Percentiles rank a stretch among this genome's conserved stretches.
Evolutionary conservation across 2,888 invertebrate species (phyloP).

Genomic region (Melitaea athalia): DNA sequence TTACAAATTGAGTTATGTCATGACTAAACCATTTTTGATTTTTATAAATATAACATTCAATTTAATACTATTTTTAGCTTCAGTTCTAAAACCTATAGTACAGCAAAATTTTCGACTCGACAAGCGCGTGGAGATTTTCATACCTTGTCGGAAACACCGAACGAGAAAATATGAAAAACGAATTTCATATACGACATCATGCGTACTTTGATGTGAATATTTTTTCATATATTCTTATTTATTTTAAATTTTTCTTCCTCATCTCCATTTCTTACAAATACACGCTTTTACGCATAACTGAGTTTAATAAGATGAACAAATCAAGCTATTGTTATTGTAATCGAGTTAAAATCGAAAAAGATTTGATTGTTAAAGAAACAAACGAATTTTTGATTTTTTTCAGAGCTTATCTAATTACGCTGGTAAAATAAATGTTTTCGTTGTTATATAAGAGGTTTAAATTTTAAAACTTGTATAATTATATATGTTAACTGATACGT

Average conservation of each 20-base stretch:
- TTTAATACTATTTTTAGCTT: background rate
- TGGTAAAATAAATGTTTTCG: too few species aligned
- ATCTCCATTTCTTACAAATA: too few species aligned
- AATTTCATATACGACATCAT: slow-evolving; percentile 15
- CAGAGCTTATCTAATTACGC: too few species aligned
- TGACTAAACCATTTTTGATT: background rate
- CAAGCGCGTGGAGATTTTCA: slow-evolving; percentile 23
- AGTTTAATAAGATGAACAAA: too few species aligned
- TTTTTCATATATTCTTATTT: background rate
- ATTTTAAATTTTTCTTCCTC: background rate
- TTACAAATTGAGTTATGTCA: background rate
- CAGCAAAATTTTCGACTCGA: slow-evolving; percentile 1
- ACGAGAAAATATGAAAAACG: slow-evolving; percentile 25
- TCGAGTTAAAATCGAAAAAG: too few species aligned
- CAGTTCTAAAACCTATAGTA: slow-evolving; percentile 22
- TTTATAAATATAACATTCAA: background rate
- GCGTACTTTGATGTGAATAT: background rate
- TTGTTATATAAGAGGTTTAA: too few species aligned
- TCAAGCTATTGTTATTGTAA: too few species aligned
- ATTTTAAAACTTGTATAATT: too few species aligned
- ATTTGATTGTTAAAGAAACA: too few species aligned
- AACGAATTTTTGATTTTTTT: too few species aligned
- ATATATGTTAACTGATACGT: too few species aligned
- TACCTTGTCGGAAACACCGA: slow-evolving; percentile 30
- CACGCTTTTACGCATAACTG: too few species aligned